phyloP scores from a whole-genome alignment of 2,888 invertebrate genomes.

The Tipula helvola region DNA sequence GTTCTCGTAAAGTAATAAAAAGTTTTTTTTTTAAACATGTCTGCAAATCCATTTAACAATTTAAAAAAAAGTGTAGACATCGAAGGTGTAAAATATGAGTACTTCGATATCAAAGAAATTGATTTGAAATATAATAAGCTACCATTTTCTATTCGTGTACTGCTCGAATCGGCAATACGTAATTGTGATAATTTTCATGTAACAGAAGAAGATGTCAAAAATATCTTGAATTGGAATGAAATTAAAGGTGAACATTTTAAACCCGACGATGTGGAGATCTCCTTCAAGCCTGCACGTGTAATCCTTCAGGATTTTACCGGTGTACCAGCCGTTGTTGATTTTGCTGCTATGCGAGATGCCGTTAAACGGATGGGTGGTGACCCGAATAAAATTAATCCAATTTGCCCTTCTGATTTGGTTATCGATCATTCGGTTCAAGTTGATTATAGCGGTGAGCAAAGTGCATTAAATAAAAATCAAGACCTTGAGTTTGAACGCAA shows the following conservation, averaged over 20 bases:
- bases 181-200: slow-evolving; percentile 96
- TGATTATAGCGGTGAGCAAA: slow-evolving; percentile 69
- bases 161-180: slow-evolving; percentile 89
- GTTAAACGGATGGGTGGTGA: slow-evolving; percentile 76
- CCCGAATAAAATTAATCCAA: slow-evolving; percentile 89
- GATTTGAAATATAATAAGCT: slow-evolving; percentile 69
- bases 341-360: slow-evolving; percentile 97
- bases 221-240: slow-evolving; percentile 75
- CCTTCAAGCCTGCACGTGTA: slow-evolving; percentile 92
- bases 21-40: background rate
- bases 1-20: background rate
- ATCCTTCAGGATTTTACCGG: slow-evolving; percentile 94
- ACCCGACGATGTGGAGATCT: slow-evolving; percentile 66
- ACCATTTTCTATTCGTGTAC: slow-evolving; percentile 83
- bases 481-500: slow-evolving; percentile 92
- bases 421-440: slow-evolving; percentile 98
- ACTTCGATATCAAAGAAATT: slow-evolving; percentile 57
- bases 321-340: slow-evolving; percentile 96
- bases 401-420: slow-evolving; percentile 94
- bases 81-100: slow-evolving; percentile 50
- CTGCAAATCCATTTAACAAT: slow-evolving; percentile 47
- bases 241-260: slow-evolving; percentile 26
- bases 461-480: slow-evolving; percentile 79
- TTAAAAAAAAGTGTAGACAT: slow-evolving; percentile 46
- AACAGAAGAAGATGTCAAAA: slow-evolving; percentile 69